Evolutionary conservation across 2,797 vertebrate genomes (phyloP), one percentile per base, ranked within the genome.

Genomic region (Serranus cabrilla): DNA sequence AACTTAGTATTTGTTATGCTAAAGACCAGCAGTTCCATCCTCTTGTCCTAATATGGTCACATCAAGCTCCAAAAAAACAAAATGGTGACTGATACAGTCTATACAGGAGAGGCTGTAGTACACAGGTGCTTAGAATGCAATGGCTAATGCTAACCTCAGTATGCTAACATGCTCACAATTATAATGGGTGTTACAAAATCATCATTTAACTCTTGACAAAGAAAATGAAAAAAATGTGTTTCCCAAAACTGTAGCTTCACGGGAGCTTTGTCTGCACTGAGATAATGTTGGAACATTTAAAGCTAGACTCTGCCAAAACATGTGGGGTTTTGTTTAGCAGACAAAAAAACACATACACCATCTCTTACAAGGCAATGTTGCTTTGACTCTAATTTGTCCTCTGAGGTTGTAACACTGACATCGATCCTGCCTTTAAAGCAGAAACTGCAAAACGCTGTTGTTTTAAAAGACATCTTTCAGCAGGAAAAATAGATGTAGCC

Each of bases 361-460:
- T 34, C 14, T 75, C 70, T 52, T 45, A 40, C 63, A 66, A 69
- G 61, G 16, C 31, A 7, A 21, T 10, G 42, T 60, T 61, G 14
- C 74, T 78, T 79, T 84, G 78, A 87, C 73, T 76, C 42, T 84
- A 89, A 91, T 87, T 86, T 84, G 82, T 90, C 89, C 89, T 90
- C 80, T 75, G 84, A 87, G 87, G 78, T 78, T 87, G 80, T 50
- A 71, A 75, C 70, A 64, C 76, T 77, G 79, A 86, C 79, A 83
- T 74, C 21, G 60, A 76, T 82, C 50, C 54, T 34, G 62, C 40
- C 72, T 82, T 83, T 67, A 70, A 78, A 81, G 71, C 45, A 63
- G 49, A 74, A 49, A 55, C 63, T 80, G 71, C 68, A 80, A 81
- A 84, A 80, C 5, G 27, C 20, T 65, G 58, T 56, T 80, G 71